Conservation (phyloP, 2,888 invertebrate species). For the Lottia scabra region DNA sequence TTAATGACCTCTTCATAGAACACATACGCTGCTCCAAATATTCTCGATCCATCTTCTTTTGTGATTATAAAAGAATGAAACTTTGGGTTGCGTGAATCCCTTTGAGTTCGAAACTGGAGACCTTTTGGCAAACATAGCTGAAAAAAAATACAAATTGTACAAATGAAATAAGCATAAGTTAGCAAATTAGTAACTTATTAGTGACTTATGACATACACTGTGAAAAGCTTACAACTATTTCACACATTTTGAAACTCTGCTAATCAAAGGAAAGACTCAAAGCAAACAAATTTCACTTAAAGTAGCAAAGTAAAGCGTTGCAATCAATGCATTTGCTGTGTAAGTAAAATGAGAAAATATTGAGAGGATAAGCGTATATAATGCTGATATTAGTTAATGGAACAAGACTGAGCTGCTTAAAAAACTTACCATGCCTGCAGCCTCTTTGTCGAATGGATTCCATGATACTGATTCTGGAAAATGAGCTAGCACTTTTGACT, state of each 20-base stretch:
- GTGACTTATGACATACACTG: no score
- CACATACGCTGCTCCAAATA: conserved; percentile 93
- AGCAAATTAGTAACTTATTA: no score
- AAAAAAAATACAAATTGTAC: conserved; percentile 50
- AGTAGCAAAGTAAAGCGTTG: no score
- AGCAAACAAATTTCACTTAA: no score
- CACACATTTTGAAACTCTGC: no score
- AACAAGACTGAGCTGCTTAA: not conserved
- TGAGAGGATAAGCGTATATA: no score
- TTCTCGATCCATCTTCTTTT: conserved; percentile 93
- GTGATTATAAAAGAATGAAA: conserved; percentile 98
- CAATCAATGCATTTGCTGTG: no score
- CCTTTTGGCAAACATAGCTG: conserved; percentile 96
- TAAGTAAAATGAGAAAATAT: no score
- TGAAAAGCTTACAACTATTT: no score
- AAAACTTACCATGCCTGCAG: conserved; percentile 90
- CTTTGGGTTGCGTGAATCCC: conserved; percentile 84
- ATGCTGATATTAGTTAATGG: no score
- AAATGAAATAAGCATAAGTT: no score
- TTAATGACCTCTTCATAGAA: conserved; percentile 97
- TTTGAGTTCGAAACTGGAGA: conserved; percentile 93
- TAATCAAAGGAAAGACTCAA: no score
- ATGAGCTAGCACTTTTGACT: conserved; percentile 92
- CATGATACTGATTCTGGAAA: conserved; percentile 91
- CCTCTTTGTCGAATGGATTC: conserved; percentile 90